phyloP scores from a whole-genome alignment of 2,113 vertebrate genomes.

The Atrichornis clamosus region DNA sequence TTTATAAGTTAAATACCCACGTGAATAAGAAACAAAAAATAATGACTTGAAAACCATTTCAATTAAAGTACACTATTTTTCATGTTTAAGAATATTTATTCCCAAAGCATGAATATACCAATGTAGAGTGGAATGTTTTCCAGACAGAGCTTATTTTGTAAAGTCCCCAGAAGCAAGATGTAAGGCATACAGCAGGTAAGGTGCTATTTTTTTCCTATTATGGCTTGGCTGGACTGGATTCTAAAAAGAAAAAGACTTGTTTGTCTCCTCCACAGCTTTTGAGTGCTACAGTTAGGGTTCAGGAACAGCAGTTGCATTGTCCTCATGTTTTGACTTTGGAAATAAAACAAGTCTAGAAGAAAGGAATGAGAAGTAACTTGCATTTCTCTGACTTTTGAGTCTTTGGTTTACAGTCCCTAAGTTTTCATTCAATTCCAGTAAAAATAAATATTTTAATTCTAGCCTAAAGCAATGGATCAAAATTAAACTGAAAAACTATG shows the following conservation, averaged over 20 bases:
- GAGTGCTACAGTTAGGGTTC: background rate
- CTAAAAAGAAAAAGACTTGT: background rate
- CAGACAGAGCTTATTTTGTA: background rate
- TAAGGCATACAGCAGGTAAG: background rate
- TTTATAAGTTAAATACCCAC: constrained; percentile 4
- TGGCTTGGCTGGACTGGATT: background rate
- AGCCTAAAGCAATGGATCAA: background rate
- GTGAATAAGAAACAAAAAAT: background rate
- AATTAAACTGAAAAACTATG: background rate
- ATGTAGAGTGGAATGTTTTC: background rate
- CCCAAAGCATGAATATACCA: background rate
- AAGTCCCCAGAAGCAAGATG: background rate
- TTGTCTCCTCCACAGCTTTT: background rate
- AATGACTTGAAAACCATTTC: background rate
- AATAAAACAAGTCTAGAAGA: background rate
- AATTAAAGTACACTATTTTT: background rate
- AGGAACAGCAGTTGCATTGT: constrained; percentile 17
- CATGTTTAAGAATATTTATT: background rate
- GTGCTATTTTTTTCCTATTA: background rate
- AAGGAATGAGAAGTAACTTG: background rate
- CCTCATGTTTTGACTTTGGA: background rate
- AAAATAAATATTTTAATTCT: background rate
- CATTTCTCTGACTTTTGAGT: background rate
- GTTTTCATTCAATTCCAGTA: background rate
- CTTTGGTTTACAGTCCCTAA: background rate